Evolutionary conservation across 2,797 vertebrate genomes (phyloP), one percentile per base, ranked within the genome.

Genomic region (Anabas testudineus): DNA sequence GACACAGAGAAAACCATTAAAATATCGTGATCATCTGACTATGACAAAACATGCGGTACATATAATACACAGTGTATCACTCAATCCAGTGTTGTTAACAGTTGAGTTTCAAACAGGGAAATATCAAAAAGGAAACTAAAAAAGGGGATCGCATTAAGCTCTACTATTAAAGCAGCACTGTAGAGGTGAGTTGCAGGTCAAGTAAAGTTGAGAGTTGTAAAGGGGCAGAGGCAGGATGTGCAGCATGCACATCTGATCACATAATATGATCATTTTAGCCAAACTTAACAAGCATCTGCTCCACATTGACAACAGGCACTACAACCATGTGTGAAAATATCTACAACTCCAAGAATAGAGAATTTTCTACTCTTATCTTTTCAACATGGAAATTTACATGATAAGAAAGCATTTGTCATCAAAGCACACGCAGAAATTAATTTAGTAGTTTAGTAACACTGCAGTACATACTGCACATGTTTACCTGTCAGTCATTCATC

Each of bases 1-100:
- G 28, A 83, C 14, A 68, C 7, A 82, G 7, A 74, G 1, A 8
- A 15, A 34, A 46, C 10, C 1, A 42, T 70, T 13, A 19, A 4
- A 42, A 16, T 7, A 18, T 6, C 39, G 36, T 34, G 2, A 12
- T 12, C 2, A 34, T 10, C 10, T 34, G 34, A n/a, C n/a, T n/a
- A n/a, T n/a, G n/a, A n/a, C 2, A 34, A 41, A 41, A 41, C 13
- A 39, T 16, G 14, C 14, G 34, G 34, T 34, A 12, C 15, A 37
- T 37, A 37, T 12, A 13, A 9, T 9, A 39, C 1, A 2, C 37
- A 14, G 10, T 5, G 36, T 36, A 13, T 30, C 7, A 30, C 34
- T 16, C 14, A 39, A 41, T 13, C 2, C 12, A 16, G 16, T 6
- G 39, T 18, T 41, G 5, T 15, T 39, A 15, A 15, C 12, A 15